Percentiles rank a stretch among this genome's conserved stretches.
phyloP scores from a whole-genome alignment of 2,888 invertebrate genomes.

The Cephalotes varians region DNA sequence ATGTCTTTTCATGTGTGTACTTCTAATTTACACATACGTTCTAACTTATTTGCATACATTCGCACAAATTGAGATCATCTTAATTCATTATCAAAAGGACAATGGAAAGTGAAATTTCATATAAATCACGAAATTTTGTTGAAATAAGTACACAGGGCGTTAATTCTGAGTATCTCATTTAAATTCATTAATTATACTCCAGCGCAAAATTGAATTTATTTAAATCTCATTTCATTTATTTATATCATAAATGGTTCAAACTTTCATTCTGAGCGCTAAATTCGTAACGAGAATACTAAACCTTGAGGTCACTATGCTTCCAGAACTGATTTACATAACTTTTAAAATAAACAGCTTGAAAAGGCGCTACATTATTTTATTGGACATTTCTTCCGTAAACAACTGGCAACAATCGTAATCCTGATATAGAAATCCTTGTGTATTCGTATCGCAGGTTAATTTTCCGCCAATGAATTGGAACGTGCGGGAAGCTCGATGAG shows the following conservation, averaged over 20 bases:
- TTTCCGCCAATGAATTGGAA: constrained; percentile 22
- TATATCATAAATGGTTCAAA: background rate
- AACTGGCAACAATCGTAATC: constrained; percentile 1
- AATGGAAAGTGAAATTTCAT: background rate
- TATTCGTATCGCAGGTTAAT: constrained; percentile 35
- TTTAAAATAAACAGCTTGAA: constrained; percentile 13
- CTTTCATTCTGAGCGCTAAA: background rate
- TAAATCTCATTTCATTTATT: constrained; percentile 14
- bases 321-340: background rate
- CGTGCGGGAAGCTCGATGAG: constrained; percentile 5
- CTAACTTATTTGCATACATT: background rate
- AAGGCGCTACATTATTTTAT: constrained; percentile 23
- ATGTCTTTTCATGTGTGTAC: background rate
- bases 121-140: background rate
- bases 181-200: constrained; percentile 1
- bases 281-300: background rate
- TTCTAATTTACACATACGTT: background rate
- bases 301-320: background rate
- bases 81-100: background rate
- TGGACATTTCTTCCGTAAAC: constrained; percentile 3
- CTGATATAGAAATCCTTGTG: background rate
- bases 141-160: background rate
- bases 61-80: background rate
- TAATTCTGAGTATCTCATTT: constrained; percentile 11
- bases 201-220: background rate